Evolutionary conservation across 2,113 vertebrate genomes (phyloP), one percentile per base, ranked within the genome.

Genomic region (Motacilla alba): DNA sequence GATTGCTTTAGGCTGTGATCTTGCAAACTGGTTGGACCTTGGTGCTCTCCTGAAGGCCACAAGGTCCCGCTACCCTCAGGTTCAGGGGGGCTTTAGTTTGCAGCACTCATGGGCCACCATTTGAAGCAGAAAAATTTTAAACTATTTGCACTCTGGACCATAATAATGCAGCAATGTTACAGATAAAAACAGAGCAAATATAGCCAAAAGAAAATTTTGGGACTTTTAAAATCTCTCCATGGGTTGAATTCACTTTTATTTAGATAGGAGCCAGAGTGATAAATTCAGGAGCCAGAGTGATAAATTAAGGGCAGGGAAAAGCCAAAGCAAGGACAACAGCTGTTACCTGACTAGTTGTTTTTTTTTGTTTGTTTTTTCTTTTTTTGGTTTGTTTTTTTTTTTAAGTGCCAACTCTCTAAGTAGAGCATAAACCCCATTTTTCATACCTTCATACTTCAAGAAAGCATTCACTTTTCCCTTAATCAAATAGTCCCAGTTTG

Each of bases 31-130:
- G 4, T 20, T 3, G 43, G 76, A 74, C 16, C 35, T 33, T 0
- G 1, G 30, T 44, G 82, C 84, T 91, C 1, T 4, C 41, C 68
- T 72, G 83, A 81, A 92, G 56, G 55, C 79, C 78, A 90, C 52
- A 9, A 46, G 6, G 63, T 47, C 44, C 78, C 0, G 0, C 59
- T 37, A 30, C 2, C 1, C 17, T 2, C 0, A 0, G 46, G 17
- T 17, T 76, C 58, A 30, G 62, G 58, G 22, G 33, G 43, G 72
- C 44, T 68, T 64, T 31, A 39, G 20, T 52, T 46, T 41, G 44
- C 1, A 9, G 27, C 0, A 0, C 35, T 47, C 16, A 7, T 28
- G 55, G 84, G 58, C 52, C 86, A 72, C 60, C 50, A 7, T 62
- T 78, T 58, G 58, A 70, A 92, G 53, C 66, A 87, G 53, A 72